Evolutionary conservation across 2,113 vertebrate species (phyloP), one percentile per base, ranked within the genome.

Genomic region (Spizaetus ornatus): DNA sequence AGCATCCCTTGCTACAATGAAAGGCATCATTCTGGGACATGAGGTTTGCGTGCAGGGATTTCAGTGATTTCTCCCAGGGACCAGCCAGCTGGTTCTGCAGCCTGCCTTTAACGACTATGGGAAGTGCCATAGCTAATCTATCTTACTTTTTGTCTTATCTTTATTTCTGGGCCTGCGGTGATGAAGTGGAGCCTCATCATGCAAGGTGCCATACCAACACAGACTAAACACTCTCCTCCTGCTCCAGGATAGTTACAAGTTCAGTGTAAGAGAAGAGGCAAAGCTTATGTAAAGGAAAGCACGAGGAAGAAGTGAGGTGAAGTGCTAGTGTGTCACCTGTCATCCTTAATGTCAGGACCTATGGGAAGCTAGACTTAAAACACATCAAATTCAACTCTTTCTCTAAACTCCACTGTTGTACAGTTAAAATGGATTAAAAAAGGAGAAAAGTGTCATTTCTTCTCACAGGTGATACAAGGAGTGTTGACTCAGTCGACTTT

Each of bases 81-180:
- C 34, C 26, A 53, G 45, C 27, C 47, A 22, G 12, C 59, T 1
- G 0, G 19, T n/a, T 50, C 34, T 79, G 47, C 77, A 94, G 65
- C n/a, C 47, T 67, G 34, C 59, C 71, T 90, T 19, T 22, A 32
- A 20, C 0, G 1, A 47, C 42, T 52, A 1, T 1, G 3, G n/a
- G 67, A 87, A 65, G 50, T 45, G 43, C 76, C 21, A 8, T 9
- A 23, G 48, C 52, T 50, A 10, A 73, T n/a, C 38, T 31, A 34
- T 47, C n/a, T 38, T 82, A 20, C 59, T 93, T 38, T 42, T 48
- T 34, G 29, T 50, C 73, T 73, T 45, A 12, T 6, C 61, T 67
- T 63, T 22, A 23, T 47, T 74, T 74, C 80, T 82, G 80, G 56
- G 43, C 42, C 62, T 48, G 21, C 21, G 25, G 5, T 26, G 70